A percentile compares a stretch with the other conserved stretches of the same genome.
Evolutionary conservation across 2,797 vertebrate species (phyloP).

Genomic region (Thalassophryne amazonica): DNA sequence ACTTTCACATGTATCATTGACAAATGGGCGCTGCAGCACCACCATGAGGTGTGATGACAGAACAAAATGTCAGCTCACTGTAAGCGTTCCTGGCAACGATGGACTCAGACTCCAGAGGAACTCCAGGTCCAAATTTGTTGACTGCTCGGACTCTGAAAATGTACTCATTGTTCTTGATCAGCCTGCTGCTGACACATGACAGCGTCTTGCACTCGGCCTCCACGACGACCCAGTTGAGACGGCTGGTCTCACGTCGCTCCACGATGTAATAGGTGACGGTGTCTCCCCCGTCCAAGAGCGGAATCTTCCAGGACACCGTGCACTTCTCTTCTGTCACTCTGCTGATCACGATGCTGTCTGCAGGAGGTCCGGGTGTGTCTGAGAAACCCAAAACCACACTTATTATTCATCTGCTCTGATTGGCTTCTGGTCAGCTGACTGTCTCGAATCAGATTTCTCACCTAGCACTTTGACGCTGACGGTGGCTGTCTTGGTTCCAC

Average conservation of each 20-base stretch:
- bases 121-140: slow-evolving; percentile 93
- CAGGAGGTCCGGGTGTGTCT: slow-evolving; percentile 94
- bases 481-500: slow-evolving; percentile 87
- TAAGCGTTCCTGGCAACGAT: slow-evolving; percentile 93
- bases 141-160: slow-evolving; percentile 94
- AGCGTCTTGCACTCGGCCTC: slow-evolving; percentile 93
- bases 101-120: slow-evolving; percentile 88
- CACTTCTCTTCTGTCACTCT: slow-evolving; percentile 98
- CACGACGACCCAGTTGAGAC: slow-evolving; percentile 96
- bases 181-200: slow-evolving; percentile 87
- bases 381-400: slow-evolving; percentile 1
- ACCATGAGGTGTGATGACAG: not conserved
- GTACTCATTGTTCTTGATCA: slow-evolving; percentile 98
- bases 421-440: no score
- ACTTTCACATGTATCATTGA: not conserved
- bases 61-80: slow-evolving; percentile 79
- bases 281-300: slow-evolving; percentile 93
- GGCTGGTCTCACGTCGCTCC: slow-evolving; percentile 96
- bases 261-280: slow-evolving; percentile 88
- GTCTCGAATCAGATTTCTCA: no score
- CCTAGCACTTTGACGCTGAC: slow-evolving; percentile 97
- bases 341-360: slow-evolving; percentile 86
- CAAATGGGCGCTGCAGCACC: not conserved
- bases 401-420: no score
- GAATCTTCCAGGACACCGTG: slow-evolving; percentile 91